Evolutionary conservation across 1,140 invertebrate species (phyloP), one percentile per base, ranked within the genome.

Genomic region (Zaprionus lachaisei): DNA sequence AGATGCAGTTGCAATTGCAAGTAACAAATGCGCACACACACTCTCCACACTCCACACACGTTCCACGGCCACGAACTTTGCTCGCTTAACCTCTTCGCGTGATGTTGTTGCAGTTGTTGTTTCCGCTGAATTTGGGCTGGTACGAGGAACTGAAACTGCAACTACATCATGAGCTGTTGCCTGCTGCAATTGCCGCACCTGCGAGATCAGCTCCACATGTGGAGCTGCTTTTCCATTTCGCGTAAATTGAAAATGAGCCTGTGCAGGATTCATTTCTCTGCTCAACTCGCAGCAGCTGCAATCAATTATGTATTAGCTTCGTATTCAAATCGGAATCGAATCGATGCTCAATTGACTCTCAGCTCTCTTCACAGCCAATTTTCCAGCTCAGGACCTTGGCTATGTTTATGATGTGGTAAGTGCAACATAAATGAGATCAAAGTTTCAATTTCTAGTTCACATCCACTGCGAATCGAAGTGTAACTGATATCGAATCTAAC

Each of bases 211-310:
- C 51, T 60, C 58, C 68, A 66, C 49, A 64, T 75, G 79, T 72
- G 71, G 34, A 69, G 49, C 55, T 73, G 62, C 79, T 84, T 84
- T 84, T 80, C 82, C 74, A 49, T 77, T 83, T 82, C 68, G 78
- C 79, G 71, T 76, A 81, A 90, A 84, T 89, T 85, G 85, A 77
- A 90, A 90, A 90, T 85, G 68, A 73, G 76, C 70, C 74, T 54
- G 51, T 66, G 57, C 81, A 90, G 81, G 78, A 90, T 80, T 47
- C 41, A 17, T 9, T 38, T 69, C 56, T 37, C 17, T 17, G 37
- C 26, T 26, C 31, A 44, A 68, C 55, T 67, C 20, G 2, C 49
- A 69, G 72, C 84, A 86, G 81, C 84, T 89, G 84, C 81, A 76
- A 31, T 57, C 54, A 56, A 56, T 56, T 56, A 56, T 7, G 2